phyloP scores from a whole-genome alignment of 2,888 invertebrate species.

The Adineta ricciae region DNA sequence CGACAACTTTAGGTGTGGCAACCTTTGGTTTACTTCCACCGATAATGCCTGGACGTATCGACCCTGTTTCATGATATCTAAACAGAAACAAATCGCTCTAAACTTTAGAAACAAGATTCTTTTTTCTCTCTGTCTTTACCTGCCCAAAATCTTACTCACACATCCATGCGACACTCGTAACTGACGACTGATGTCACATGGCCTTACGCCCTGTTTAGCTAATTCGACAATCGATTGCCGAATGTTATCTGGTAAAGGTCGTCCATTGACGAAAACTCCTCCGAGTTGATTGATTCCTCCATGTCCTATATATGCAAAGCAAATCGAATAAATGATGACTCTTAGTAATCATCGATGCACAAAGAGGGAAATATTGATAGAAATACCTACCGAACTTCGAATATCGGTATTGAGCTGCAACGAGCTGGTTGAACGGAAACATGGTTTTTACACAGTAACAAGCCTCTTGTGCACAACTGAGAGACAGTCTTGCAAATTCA shows the following conservation, averaged over 20 bases:
- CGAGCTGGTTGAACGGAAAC: conserved; percentile 33
- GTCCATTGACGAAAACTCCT: conserved; percentile 92
- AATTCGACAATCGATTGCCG: conserved; percentile 88
- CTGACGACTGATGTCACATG: conserved; percentile 88
- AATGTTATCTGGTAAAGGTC: conserved; percentile 90
- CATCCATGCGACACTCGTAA: conserved; percentile 93
- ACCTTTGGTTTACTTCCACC: conserved; percentile 99
- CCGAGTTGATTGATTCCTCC: conserved; percentile 91
- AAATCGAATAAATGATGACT: neutral
- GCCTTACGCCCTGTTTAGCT: conserved; percentile 82
- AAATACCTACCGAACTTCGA: conserved; percentile 26
- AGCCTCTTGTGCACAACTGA: neutral
- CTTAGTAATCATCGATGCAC: neutral
- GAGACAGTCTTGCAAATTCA: neutral
- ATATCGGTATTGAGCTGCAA: conserved; percentile 34
- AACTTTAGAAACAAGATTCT: no score
- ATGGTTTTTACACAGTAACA: conserved; percentile 19
- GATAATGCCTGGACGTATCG: conserved; percentile 95
- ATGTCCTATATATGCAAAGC: conserved; percentile 59
- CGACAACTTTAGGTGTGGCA: conserved; percentile 93
- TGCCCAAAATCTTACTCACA: conserved; percentile 76
- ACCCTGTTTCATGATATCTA: conserved; percentile 98
- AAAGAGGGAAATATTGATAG: neutral
- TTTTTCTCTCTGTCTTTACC: neutral
- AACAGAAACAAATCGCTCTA: no score